Base-by-base conservation (phyloP, 2,797 vertebrate genomes). In the Characodon lateralis region DNA sequence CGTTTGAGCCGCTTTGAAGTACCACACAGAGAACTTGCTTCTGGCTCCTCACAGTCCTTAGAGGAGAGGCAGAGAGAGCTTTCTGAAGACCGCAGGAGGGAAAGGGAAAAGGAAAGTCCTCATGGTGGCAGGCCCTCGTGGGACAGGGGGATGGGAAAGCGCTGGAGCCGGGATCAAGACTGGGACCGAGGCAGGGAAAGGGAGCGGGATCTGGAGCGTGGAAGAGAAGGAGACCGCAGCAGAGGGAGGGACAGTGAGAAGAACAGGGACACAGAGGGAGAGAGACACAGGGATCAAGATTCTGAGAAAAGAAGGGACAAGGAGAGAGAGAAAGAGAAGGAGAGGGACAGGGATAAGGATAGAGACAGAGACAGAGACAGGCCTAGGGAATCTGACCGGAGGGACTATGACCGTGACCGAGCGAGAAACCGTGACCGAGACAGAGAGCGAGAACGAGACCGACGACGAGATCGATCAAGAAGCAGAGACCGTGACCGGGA, bases 81-180 rank as follows among this genome's bases (percentile, higher is more conserved):
- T 26, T 95, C 95, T 0, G 98, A 99, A 51, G 98, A 99, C 48
- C 93, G 95, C 35, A 92, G 96, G 78, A 95, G 97, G 75, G 98
- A 98, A 70, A 92, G 96, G 66, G 97, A 98, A 51, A 92, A 96
- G 18, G 97, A 98, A 7, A 89, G 71, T 20, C 77, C 84, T 20
- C 95, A 96, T 0, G 81, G 78, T n/a, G 91, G 95, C 76, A 93
- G 96, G 78, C 87, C 94, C 2, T 90, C 95, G 8, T 97, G 97
- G 97, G 97, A 97, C 51, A 95, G 96, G 77, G 94, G 95, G 51
- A 94, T 93, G 51, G 93, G 93, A 77, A 96, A 94, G 89, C 92
- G 93, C 73, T 97, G 97, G 96, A 97, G 93, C 80, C 93, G 97
- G 84, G 96, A 97, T 63, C 93, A 94, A 53, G 96, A 96, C 22